These are phyloP conservation scores for Helarctos malayanus DNA, from an alignment of 2,797 vertebrate species.

Conservation along the genomic window DNA sequence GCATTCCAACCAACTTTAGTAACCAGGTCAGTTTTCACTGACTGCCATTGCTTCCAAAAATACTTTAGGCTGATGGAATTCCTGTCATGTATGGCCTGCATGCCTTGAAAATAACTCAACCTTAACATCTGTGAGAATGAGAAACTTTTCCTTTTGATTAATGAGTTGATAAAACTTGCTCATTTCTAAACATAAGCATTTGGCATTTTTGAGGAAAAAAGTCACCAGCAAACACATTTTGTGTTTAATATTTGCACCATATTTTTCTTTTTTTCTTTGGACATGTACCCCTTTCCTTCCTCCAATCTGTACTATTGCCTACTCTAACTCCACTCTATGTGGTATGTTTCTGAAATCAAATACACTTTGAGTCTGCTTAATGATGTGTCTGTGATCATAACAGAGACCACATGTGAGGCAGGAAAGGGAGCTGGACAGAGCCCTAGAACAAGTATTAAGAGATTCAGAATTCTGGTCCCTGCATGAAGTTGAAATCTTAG, in stretches of 20 bases:
- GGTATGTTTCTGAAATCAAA: background rate
- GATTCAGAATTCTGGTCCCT: background rate
- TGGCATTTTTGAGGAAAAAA: background rate
- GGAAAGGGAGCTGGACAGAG: background rate
- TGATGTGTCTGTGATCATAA: background rate
- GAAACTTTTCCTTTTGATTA: conserved; percentile 41
- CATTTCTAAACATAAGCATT: background rate
- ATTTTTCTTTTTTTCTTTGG: background rate
- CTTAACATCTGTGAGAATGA: background rate
- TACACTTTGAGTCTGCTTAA: background rate
- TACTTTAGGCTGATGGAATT: conserved; percentile 6
- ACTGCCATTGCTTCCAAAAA: conserved; percentile 35
- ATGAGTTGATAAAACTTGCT: conserved; percentile 3
- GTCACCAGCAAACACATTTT: background rate
- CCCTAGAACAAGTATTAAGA: background rate
- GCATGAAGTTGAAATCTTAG: background rate
- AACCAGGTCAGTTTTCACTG: background rate
- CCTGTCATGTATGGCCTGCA: background rate
- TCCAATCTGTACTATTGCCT: background rate
- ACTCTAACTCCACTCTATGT: background rate
- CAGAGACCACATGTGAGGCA: background rate
- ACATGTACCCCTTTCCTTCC: background rate
- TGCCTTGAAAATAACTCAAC: background rate
- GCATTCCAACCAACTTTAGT: background rate
- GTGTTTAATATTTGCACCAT: background rate